Percentiles rank a stretch among this genome's conserved stretches.
These are phyloP conservation scores for Villa cingulata DNA, from an alignment of 2,888 invertebrate genomes.

Conservation along the genomic window DNA sequence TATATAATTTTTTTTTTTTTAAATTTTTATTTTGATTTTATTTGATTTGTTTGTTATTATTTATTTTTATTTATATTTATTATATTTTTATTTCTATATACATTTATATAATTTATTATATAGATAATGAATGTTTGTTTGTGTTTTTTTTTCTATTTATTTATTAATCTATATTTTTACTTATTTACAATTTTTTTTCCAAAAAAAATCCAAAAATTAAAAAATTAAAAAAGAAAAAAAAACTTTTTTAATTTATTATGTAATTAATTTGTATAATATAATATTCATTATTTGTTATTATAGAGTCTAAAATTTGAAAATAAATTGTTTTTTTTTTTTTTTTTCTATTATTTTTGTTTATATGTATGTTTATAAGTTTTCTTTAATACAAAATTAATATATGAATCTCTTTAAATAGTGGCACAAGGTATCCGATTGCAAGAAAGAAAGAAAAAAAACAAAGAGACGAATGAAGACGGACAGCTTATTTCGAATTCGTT, in stretches of 20 bases:
- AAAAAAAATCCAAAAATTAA: not conserved
- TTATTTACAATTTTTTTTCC: not conserved
- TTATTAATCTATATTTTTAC: slow-evolving; percentile 2
- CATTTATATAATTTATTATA: not conserved
- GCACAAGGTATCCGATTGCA: not conserved
- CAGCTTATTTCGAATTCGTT: too few species aligned
- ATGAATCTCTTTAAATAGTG: not conserved
- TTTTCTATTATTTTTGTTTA: not conserved
- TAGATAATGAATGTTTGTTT: too few species aligned
- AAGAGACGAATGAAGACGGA: too few species aligned
- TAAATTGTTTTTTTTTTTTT: too few species aligned
- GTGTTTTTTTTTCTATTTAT: slow-evolving; percentile 8
- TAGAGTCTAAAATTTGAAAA: too few species aligned
- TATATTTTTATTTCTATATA: not conserved
- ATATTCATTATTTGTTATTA: not conserved
- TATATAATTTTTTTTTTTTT: slow-evolving; percentile 15
- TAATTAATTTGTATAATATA: too few species aligned
- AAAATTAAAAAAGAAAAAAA: not conserved
- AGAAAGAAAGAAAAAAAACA: not conserved
- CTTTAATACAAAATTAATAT: too few species aligned
- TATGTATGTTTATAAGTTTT: not conserved
- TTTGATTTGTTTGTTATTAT: too few species aligned
- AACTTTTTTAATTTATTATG: too few species aligned
- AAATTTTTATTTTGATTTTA: too few species aligned
- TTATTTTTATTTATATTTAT: not conserved